These are phyloP conservation scores for Pandemis heparana DNA, from an alignment of 2,888 invertebrate genomes.

Conservation along the genomic window DNA sequence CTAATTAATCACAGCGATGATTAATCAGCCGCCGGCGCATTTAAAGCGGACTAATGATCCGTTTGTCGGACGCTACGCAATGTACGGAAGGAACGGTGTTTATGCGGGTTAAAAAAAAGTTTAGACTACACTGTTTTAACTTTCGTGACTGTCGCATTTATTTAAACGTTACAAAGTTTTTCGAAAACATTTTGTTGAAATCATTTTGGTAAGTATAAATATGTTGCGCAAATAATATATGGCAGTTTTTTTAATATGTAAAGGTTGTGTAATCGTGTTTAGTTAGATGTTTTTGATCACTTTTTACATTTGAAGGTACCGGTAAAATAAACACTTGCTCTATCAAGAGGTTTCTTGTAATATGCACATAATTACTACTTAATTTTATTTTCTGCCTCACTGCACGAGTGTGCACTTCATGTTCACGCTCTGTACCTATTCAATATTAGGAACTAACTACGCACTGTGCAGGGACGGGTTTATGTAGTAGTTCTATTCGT, in stretches of 20 bases:
- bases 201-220: no score
- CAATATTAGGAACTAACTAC: background rate
- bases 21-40: conserved; percentile 76
- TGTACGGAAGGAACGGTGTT: conserved; percentile 17
- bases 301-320: no score
- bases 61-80: conserved; percentile 67
- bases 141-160: background rate
- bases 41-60: conserved; percentile 77
- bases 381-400: background rate
- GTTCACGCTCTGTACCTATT: background rate
- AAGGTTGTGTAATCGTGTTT: no score
- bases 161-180: background rate
- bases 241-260: no score
- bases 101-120: background rate
- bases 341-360: background rate
- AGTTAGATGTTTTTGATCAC: no score
- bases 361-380: background rate
- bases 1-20: conserved; percentile 76
- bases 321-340: background rate
- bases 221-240: no score
- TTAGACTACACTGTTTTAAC: background rate
- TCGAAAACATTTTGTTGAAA: no score
- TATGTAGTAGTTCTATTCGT: conserved; percentile 58
- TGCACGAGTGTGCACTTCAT: background rate
- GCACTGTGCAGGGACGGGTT: conserved; percentile 55